phyloP scores from a whole-genome alignment of 2,797 vertebrate genomes.

The Pelochelys cantorii region DNA sequence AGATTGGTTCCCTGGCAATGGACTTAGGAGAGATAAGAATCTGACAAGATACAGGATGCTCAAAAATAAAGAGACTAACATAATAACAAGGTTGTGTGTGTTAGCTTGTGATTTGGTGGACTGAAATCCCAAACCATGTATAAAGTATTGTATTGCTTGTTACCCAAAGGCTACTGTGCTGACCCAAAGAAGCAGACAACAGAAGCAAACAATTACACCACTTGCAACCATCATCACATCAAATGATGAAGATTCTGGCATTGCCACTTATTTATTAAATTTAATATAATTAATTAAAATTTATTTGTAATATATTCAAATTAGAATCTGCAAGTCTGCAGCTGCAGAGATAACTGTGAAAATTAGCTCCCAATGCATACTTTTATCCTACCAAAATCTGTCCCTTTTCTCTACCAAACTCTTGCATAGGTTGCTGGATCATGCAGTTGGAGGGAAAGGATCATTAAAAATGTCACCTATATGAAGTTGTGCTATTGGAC shows the following conservation, averaged over 20 bases:
- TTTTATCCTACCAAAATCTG: neutral
- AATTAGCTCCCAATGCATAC: neutral
- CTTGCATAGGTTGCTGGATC: neutral
- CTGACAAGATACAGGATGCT: neutral
- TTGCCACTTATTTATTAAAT: neutral
- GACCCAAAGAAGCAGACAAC: neutral
- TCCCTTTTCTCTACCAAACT: neutral
- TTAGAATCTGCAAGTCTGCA: neutral
- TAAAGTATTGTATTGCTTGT: neutral
- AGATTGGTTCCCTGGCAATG: neutral
- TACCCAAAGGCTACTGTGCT: neutral
- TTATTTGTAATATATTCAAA: neutral
- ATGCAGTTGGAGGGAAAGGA: neutral
- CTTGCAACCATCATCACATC: neutral
- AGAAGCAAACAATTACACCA: neutral
- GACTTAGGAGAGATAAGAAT: neutral
- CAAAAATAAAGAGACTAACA: conserved; percentile 23
- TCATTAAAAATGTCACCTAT: neutral
- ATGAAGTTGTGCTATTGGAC: accelerated
- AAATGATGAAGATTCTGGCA: neutral
- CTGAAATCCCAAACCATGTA: conserved; percentile 25
- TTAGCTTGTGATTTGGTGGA: conserved; percentile 34
- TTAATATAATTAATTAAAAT: neutral
- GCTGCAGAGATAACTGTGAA: neutral
- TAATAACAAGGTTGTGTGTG: conserved; percentile 16